Conservation (phyloP, 2,113 vertebrate genomes). For the Galbula dea region DNA sequence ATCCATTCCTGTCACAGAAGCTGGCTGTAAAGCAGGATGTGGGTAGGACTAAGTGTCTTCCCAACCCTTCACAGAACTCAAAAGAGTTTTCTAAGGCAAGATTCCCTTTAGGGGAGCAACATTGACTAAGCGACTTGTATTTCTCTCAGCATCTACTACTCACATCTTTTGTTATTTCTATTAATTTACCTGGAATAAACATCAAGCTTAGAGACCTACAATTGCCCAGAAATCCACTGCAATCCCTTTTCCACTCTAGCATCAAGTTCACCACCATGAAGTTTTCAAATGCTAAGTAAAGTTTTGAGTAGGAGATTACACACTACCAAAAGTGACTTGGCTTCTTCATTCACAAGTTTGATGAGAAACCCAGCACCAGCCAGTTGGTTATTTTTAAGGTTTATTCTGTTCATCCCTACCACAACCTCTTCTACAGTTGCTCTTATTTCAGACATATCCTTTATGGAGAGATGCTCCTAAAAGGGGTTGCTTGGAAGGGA, state of each 20-base stretch:
- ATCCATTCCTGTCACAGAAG: no score
- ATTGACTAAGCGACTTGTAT: not conserved
- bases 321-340: accelerated
- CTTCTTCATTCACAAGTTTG: not conserved
- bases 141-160: not conserved
- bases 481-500: accelerated
- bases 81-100: not conserved
- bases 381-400: not conserved
- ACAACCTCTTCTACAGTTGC: not conserved
- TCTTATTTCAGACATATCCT: not conserved
- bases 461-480: accelerated
- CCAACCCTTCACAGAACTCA: not conserved
- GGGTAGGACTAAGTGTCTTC: not conserved
- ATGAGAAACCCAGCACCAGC: not conserved
- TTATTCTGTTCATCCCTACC: not conserved
- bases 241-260: not conserved
- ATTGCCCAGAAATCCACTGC: not conserved
- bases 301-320: not conserved
- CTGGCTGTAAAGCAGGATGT: no score
- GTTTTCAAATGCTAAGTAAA: not conserved
- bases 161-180: not conserved
- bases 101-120: not conserved
- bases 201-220: not conserved
- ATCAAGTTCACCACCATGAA: not conserved
- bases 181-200: not conserved